A percentile compares a stretch with the other conserved stretches of the same genome.
Conservation (phyloP, 2,888 invertebrate species). For the Xestoiulus laeticollis region DNA sequence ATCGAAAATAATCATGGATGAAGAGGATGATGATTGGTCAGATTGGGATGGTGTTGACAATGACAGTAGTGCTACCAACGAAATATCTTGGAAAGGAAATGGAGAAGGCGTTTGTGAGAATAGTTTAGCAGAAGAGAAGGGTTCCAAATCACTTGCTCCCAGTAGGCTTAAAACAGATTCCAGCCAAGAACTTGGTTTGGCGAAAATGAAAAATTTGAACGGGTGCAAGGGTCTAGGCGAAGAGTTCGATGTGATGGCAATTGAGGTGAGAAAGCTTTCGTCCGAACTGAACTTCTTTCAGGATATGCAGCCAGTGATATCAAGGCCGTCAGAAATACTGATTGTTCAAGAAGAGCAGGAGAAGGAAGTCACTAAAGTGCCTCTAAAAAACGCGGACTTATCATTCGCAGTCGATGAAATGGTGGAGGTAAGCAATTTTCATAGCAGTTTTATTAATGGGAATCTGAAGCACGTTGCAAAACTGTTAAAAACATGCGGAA, state of each 20-base stretch:
- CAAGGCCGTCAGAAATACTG: background rate
- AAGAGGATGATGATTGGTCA: constrained; percentile 46
- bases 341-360: background rate
- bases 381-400: background rate
- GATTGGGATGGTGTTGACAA: constrained; percentile 49
- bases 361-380: background rate
- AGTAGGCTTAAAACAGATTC: background rate
- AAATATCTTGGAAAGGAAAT: background rate
- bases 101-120: background rate
- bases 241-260: constrained; percentile 51
- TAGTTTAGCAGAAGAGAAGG: background rate
- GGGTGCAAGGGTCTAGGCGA: constrained; percentile 47
- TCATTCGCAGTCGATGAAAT: constrained; percentile 6
- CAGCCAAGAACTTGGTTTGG: background rate
- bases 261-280: constrained; percentile 32
- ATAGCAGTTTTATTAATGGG: background rate
- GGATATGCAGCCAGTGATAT: constrained; percentile 52
- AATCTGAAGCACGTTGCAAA: too few species aligned
- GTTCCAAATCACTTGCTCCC: background rate
- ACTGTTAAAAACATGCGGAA: too few species aligned
- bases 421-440: background rate
- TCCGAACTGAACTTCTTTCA: constrained; percentile 48
- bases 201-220: background rate
- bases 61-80: background rate
- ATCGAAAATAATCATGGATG: background rate